Evolutionary conservation across 2,888 invertebrate species (phyloP).

Genomic region (Polydrusus cervinus): DNA sequence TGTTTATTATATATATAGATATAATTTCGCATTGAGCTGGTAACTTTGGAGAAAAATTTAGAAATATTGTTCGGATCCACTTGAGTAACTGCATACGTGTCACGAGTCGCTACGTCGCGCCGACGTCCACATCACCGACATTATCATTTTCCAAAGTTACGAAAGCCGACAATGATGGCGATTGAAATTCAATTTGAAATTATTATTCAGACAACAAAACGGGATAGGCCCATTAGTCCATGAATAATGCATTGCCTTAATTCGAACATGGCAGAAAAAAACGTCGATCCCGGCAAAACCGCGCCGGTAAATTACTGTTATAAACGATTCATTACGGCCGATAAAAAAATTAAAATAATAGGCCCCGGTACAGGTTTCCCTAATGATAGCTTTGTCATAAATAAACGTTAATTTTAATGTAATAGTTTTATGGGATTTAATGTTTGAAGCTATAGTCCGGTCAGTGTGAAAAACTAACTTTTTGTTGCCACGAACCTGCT

Average conservation of each 20-base stretch:
- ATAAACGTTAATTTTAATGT: constrained; percentile 27
- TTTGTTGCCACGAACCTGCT: too few relatives aligned
- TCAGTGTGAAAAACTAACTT: not conserved
- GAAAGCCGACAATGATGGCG: constrained; percentile 42
- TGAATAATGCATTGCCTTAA: constrained; percentile 43
- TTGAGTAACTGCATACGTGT: too few relatives aligned
- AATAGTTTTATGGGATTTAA: constrained; percentile 8
- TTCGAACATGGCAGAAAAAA: constrained; percentile 33
- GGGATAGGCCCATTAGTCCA: constrained; percentile 40
- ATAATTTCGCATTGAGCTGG: too few relatives aligned
- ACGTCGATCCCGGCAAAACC: constrained; percentile 12
- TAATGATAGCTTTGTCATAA: constrained; percentile 33
- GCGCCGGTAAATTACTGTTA: constrained; percentile 44
- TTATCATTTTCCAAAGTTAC: constrained; percentile 24
- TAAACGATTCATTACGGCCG: constrained; percentile 38
- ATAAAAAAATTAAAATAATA: constrained; percentile 36
- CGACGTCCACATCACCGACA: not conserved
- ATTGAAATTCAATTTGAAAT: too few relatives aligned
- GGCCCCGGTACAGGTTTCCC: not conserved
- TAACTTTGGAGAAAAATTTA: too few relatives aligned
- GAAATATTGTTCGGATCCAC: too few relatives aligned
- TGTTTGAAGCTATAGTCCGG: not conserved
- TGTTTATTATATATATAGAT: too few relatives aligned
- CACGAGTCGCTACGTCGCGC: too few relatives aligned
- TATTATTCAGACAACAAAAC: constrained; percentile 47